Evolutionary conservation across 1,140 invertebrate genomes (phyloP), one percentile per base, ranked within the genome.

Genomic region (Mylabris phalerata): DNA sequence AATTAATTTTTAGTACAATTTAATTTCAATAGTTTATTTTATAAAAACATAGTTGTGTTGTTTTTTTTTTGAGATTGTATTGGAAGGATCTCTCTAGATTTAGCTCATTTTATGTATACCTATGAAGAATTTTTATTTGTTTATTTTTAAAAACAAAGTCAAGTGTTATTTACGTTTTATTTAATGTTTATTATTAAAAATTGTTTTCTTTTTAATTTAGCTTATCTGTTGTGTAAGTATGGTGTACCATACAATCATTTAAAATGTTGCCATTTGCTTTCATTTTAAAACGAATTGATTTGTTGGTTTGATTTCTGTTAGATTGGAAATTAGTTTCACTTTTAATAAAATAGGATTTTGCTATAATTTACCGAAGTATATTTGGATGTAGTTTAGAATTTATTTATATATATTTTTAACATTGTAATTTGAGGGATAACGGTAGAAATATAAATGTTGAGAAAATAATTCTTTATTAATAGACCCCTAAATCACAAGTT

Each of bases 161-260:
- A 58, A 9, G 39, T 58, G 40, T 52, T 57, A 49, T 39, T 39
- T 50, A 40, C 25, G 13, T 39, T 57, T 38, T 19, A 13, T 27
- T 10, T 9, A 51, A 11, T n/a, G 26, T 9, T 56, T 44, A 41
- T 48, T 57, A 7, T 26, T 44, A 45, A 42, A 49, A 59, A 24
- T 55, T 39, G 55, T 26, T 46, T 55, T 26, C 39, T 52, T 60
- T 32, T 49, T 73, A 59, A 75, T 76, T 4, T 75, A 74, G 58
- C 74, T 75, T 50, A 72, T 71, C 59, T 75, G 69, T 10, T 71
- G 67, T 39, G 65, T 5, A 5, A 32, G 2, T 5, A 32, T 32
- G 32, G 32, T 7, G 2, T 32, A 7, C 67, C 41, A 71, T 70
- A 45, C 71, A 63, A 45, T 70, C 70, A 70, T 62, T 3, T 27